phyloP scores from a whole-genome alignment of 2,797 vertebrate genomes.

The Platyrinchus mystaceus region DNA sequence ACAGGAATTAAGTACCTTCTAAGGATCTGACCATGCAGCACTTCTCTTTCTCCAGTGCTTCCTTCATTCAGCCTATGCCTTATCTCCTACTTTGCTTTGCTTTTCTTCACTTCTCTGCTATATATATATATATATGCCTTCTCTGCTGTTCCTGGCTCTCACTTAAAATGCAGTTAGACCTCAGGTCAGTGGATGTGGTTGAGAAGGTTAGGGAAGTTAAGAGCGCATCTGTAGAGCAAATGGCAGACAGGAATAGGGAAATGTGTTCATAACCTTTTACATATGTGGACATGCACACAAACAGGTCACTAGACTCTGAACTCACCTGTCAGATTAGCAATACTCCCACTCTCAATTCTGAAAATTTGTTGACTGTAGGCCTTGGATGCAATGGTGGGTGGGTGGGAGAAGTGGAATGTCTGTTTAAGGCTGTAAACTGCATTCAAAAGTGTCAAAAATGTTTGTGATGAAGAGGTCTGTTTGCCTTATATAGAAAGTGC shows the following conservation, averaged over 20 bases:
- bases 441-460: constrained; percentile 28
- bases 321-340: background rate
- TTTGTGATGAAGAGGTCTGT: constrained; percentile 16
- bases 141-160: background rate
- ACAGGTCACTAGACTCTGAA: background rate
- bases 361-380: background rate
- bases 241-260: background rate
- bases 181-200: background rate
- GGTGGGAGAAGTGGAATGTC: background rate
- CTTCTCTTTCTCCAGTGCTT: background rate
- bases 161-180: constrained; percentile 11
- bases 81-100: background rate
- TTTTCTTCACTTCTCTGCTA: background rate
- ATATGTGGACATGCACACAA: background rate
- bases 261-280: background rate
- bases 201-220: background rate
- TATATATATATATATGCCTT: background rate
- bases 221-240: background rate
- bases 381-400: background rate
- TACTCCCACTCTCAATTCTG: constrained; percentile 2
- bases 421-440: constrained; percentile 28
- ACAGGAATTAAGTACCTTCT: background rate
- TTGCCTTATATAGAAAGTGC: constrained; percentile 26
- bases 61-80: background rate
- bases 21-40: background rate